Conservation (phyloP, 1,140 invertebrate genomes). For the Anagrus nilaparvatae region DNA sequence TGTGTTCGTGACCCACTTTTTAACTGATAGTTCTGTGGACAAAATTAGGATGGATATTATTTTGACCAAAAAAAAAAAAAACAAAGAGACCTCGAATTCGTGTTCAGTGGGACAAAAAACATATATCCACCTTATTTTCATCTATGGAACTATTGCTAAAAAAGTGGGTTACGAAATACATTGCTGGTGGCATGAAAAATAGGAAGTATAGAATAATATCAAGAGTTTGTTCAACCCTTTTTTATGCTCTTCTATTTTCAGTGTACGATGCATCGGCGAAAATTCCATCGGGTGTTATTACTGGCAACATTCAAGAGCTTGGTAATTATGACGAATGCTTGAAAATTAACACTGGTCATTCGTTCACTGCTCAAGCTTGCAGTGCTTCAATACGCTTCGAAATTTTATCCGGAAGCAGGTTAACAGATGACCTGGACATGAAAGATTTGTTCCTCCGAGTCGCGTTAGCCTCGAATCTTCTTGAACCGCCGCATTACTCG, state of each 20-base stretch:
- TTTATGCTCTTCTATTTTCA: conserved; percentile 21
- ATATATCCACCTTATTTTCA: background rate
- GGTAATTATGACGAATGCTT: conserved; percentile 44
- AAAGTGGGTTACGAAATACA: background rate
- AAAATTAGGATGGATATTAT: too few relatives aligned
- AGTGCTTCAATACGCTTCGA: conserved; percentile 25
- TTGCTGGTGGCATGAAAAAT: background rate
- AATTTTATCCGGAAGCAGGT: conserved; percentile 14
- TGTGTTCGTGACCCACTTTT: too few relatives aligned
- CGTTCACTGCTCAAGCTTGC: conserved; percentile 29
- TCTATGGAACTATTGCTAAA: background rate
- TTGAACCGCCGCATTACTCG: conserved; percentile 17
- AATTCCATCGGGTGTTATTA: conserved; percentile 36
- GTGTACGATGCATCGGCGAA: conserved; percentile 44
- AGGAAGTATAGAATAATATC: background rate
- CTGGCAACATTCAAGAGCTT: conserved; percentile 38
- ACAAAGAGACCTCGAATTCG: too few relatives aligned
- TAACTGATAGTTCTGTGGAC: too few relatives aligned
- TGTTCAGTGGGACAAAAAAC: too few relatives aligned
- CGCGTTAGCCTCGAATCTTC: conserved; percentile 22
- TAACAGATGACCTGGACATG: conserved; percentile 15
- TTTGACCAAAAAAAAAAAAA: too few relatives aligned
- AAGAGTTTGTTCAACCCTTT: conserved; percentile 1
- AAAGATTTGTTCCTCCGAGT: conserved; percentile 23
- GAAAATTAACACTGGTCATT: conserved; percentile 21